Evolutionary conservation across 2,888 invertebrate species (phyloP).

Genomic region (Lasioglossum malachurum): DNA sequence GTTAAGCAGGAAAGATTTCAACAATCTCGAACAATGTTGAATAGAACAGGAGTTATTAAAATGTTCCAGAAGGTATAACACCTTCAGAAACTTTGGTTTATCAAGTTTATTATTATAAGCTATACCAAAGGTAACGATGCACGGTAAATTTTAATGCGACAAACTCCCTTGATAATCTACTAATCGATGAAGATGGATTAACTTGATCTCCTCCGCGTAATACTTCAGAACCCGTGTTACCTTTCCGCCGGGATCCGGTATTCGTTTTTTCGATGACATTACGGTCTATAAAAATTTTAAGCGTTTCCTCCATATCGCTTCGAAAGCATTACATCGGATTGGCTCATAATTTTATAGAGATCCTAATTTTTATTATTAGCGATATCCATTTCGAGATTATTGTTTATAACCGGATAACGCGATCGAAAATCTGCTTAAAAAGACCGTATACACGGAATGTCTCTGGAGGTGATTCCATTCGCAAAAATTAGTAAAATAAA

Average conservation of each 20-base stretch:
- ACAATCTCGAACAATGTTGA: background rate
- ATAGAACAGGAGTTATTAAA: background rate
- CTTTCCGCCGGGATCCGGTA: background rate
- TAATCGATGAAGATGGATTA: constrained; percentile 15
- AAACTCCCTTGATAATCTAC: constrained; percentile 10
- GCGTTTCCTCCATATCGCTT: background rate
- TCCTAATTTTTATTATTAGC: background rate
- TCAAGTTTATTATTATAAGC: constrained; percentile 3
- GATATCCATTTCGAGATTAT: background rate
- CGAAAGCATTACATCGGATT: background rate
- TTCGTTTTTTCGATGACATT: background rate
- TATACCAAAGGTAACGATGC: background rate
- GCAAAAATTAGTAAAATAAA: background rate
- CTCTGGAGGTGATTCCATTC: background rate
- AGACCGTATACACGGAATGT: background rate
- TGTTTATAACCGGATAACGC: background rate
- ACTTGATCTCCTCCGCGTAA: constrained; percentile 1
- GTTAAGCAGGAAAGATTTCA: background rate
- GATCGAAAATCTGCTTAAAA: background rate
- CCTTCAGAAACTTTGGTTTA: background rate
- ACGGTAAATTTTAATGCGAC: background rate
- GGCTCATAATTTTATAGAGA: background rate
- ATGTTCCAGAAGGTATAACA: background rate
- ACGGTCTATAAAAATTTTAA: background rate
- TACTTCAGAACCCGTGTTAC: background rate